phyloP scores from a whole-genome alignment of 2,888 invertebrate species.

The Hirtodrosophila confusa region DNA sequence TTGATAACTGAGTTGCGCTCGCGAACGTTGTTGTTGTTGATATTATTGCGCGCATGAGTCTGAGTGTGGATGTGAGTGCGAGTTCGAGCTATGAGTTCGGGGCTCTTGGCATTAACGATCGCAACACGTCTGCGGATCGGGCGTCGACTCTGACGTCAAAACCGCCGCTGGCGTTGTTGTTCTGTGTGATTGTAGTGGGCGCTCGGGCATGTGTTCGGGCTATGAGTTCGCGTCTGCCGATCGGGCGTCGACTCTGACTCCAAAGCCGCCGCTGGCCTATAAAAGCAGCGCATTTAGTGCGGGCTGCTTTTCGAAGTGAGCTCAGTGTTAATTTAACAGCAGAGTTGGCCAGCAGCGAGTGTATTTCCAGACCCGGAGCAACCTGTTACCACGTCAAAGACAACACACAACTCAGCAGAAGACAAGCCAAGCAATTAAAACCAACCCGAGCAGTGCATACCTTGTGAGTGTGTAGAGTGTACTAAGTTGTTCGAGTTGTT shows the following conservation, averaged over 20 bases:
- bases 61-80: conserved; percentile 9
- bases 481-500: not conserved
- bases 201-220: not conserved
- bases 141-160: conserved; percentile 13
- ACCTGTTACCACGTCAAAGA: conserved; percentile 54
- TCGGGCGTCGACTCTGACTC: conserved; percentile 27
- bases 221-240: conserved; percentile 27
- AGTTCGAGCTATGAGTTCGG: not conserved
- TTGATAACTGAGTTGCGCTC: conserved; percentile 36
- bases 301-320: conserved; percentile 79
- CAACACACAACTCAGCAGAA: conserved; percentile 15
- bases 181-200: no score
- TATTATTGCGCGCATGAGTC: conserved; percentile 11
- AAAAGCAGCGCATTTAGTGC: conserved; percentile 81
- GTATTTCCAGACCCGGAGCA: conserved; percentile 27
- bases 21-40: conserved; percentile 12
- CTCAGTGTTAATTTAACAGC: conserved; percentile 82
- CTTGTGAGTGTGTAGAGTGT: conserved; percentile 36
- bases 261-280: conserved; percentile 59
- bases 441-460: conserved; percentile 26
- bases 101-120: conserved; percentile 67
- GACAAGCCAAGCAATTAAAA: conserved; percentile 37
- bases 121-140: conserved; percentile 15
- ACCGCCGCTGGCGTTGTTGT: conserved; percentile 29
- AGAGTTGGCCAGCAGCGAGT: conserved; percentile 74